Evolutionary conservation across 2,888 invertebrate species (phyloP).

Genomic region (Chrysolina americana): DNA sequence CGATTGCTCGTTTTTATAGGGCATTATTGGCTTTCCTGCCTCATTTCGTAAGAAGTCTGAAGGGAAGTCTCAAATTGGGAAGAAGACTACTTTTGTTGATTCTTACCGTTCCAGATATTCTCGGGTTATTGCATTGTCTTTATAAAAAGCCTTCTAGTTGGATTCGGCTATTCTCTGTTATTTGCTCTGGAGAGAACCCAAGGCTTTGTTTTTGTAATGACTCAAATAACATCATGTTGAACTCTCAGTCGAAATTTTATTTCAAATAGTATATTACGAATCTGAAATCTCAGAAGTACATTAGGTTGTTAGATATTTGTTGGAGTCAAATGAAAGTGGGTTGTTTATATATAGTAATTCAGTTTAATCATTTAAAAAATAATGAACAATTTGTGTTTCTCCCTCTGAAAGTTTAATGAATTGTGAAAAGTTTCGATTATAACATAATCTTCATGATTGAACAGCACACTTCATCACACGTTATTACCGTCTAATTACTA

Average conservation of each 20-base stretch:
- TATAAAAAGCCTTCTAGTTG: neutral
- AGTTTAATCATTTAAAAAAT: no score
- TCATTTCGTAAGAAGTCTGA: neutral
- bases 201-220: neutral
- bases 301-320: no score
- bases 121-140: conserved; percentile 6
- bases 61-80: neutral
- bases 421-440: no score
- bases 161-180: neutral
- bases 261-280: no score
- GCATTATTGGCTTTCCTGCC: conserved; percentile 7
- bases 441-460: no score
- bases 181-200: neutral
- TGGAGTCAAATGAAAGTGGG: no score
- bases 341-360: no score
- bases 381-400: no score
- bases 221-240: neutral
- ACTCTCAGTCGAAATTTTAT: neutral
- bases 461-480: no score
- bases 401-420: no score
- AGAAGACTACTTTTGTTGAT: neutral
- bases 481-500: no score
- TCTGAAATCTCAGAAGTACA: no score
- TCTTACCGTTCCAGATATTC: neutral
- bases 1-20: neutral